Base-by-base conservation (phyloP, 2,113 vertebrate species). In the Anhinga anhinga region DNA sequence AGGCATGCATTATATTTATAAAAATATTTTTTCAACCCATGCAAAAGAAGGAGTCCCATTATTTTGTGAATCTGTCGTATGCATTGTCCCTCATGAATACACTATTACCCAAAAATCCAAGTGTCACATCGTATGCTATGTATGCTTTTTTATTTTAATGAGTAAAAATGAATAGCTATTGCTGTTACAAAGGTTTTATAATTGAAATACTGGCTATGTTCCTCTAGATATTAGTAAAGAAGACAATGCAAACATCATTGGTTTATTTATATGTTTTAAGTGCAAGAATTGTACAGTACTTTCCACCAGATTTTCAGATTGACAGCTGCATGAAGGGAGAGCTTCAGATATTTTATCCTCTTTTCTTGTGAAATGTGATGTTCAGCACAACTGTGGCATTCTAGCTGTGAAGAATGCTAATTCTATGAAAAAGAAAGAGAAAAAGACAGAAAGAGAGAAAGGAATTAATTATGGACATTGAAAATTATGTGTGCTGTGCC, bases 201-300 rank as follows among this genome's bases (percentile, higher is more conserved):
- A 89, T 44, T 94, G 23, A 95, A 94, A 90, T 89, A 47, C 17
- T 80, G 19, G 25, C 14, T 81, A 38, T 32, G 22, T 80, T 94
- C 17, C 6, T 70, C n/a, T 50, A 70, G 44, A 47, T n/a, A 82
- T 18, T 59, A 85, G 9, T 84, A 83, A 87, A 85, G n/a, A 88
- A 59, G 38, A 59, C 36, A 93, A 91, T 62, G 15, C 2, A 94
- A 91, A 70, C 4, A 26, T 52, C 4, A 42, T 27, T 65, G 5
- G 21, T 88, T 76, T 30, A 59, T 93, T 80, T 92, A 62, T 74
- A 82, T 87, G 10, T 91, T 95, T 94, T 74, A 72, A 95, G 94
- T 84, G 22, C 5, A 56, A 27, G 55, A 71, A 38, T 40, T 63
- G 5, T 74, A 71, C 4, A 53, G 82, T 65, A 55, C 17, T 95